A percentile compares a stretch with the other conserved stretches of the same genome.
These are phyloP conservation scores for Coregonus sp. DNA, from an alignment of 2,797 vertebrate species.

Conservation along the genomic window DNA sequence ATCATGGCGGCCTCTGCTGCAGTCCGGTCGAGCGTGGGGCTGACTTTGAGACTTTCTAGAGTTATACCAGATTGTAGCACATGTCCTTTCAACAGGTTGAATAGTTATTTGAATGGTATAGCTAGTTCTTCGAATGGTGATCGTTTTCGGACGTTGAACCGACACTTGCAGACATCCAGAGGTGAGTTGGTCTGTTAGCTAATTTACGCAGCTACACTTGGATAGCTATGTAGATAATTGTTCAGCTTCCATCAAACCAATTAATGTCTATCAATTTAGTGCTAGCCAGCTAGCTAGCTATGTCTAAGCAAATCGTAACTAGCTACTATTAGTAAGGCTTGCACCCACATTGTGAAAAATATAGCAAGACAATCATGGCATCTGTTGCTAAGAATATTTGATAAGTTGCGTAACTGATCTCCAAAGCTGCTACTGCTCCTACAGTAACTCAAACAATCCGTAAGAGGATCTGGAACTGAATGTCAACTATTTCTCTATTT, in stretches of 20 bases:
- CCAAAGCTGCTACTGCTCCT: no score
- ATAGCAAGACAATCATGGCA: no score
- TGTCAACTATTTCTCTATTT: not conserved
- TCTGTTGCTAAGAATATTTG: no score
- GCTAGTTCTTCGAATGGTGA: slow-evolving; percentile 33
- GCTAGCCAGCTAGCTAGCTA: no score
- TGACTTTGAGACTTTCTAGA: slow-evolving; percentile 72
- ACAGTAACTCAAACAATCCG: no score
- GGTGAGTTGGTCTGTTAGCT: slow-evolving; percentile 48
- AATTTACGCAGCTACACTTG: not conserved
- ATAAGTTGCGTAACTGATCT: no score
- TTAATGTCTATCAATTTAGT: no score
- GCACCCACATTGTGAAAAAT: no score
- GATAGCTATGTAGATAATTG: no score
- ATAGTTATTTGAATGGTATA: slow-evolving; percentile 34
- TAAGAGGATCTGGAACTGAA: not conserved
- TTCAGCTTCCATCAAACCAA: no score
- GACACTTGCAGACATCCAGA: slow-evolving; percentile 71
- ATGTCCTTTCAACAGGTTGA: slow-evolving; percentile 61
- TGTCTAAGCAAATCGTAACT: no score
- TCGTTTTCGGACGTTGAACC: slow-evolving; percentile 58
- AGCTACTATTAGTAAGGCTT: no score
- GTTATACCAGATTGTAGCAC: slow-evolving; percentile 61
- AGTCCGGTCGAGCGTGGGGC: slow-evolving; percentile 67
- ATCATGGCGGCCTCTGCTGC: slow-evolving; percentile 75